phyloP scores from a whole-genome alignment of 2,797 vertebrate species.

The Crax fasciolata region DNA sequence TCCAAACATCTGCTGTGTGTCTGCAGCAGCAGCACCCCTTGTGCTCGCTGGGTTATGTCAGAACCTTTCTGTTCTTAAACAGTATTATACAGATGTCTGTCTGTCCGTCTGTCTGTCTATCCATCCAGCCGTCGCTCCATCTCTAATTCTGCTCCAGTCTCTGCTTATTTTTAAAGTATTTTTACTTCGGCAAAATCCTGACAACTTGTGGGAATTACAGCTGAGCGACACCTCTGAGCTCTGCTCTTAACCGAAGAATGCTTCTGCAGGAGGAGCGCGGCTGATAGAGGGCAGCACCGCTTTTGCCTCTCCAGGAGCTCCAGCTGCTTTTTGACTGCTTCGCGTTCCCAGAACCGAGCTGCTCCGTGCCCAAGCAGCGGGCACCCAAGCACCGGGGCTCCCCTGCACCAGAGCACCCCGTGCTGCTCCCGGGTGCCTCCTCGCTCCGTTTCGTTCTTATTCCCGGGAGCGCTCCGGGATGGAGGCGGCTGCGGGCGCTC shows the following conservation, averaged over 20 bases:
- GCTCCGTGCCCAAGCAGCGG: not conserved
- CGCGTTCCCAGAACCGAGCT: not conserved
- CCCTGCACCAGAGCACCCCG: no score
- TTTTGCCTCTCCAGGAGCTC: not conserved
- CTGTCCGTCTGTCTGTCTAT: no score
- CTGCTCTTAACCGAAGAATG: not conserved
- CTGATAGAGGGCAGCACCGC: not conserved
- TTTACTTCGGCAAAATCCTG: accelerated
- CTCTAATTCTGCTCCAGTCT: not conserved
- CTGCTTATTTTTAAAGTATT: not conserved
- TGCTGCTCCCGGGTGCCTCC: not conserved
- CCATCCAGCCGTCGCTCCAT: no score
- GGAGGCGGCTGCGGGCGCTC: no score
- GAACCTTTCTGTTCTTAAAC: not conserved
- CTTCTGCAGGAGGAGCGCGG: not conserved
- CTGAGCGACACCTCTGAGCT: not conserved
- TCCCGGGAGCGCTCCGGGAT: not conserved
- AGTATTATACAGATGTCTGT: no score
- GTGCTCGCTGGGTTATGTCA: not conserved
- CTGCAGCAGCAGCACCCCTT: not conserved
- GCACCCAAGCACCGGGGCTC: not conserved
- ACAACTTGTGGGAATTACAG: accelerated
- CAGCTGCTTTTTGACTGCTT: not conserved
- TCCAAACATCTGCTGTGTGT: accelerated
- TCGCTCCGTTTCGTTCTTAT: not conserved